Evolutionary conservation across 2,113 vertebrate species (phyloP), one percentile per base, ranked within the genome.

Genomic region (Sinocyclocheilus maitianheensis): DNA sequence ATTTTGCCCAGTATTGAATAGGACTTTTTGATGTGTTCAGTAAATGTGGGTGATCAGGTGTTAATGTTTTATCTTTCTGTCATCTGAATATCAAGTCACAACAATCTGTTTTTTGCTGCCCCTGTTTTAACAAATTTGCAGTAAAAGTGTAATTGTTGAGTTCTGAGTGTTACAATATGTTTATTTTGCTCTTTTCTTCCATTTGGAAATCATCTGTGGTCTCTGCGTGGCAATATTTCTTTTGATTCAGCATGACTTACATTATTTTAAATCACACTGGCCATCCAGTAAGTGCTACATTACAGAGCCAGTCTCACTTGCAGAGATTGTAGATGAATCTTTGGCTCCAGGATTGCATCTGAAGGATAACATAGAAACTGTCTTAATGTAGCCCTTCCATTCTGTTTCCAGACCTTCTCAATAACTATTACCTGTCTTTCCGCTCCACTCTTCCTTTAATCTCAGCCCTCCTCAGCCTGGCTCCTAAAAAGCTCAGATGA

Each of bases 331-430:
- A 40, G 77, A 58, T 79, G 30, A 3, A 60, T 79, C 30, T n/a
- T 37, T 60, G 30, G 77, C 77, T 79, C 30, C 77, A n/a, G 16
- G 18, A 20, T 20, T 6, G 30, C 20, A 76, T 26, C 22, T 76
- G 22, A 60, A 37, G 53, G 53, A 60, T 77, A 55, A 16, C 24
- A 77, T 18, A 55, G 26, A 55, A 22, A 86, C 69, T 71, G 26
- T 16, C 48, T 24, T 86, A 74, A 80, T 76, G 63, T 84, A 80
- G 71, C 24, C 55, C 37, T 46, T 79, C 62, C 72, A 81, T 86
- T 88, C 83, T 67, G 69, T 75, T 80, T 88, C 63, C 87, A 87
- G 83, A 67, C 76, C 90, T 88, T 86, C 67, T 88, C 84, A 69
- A 87, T 90, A 90, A 83, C 78, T 74, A 75, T 87, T 75, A 60